Percentiles rank a stretch among this genome's conserved stretches.
Evolutionary conservation across 2,888 invertebrate genomes (phyloP).

Genomic region (Dynastes grantii): DNA sequence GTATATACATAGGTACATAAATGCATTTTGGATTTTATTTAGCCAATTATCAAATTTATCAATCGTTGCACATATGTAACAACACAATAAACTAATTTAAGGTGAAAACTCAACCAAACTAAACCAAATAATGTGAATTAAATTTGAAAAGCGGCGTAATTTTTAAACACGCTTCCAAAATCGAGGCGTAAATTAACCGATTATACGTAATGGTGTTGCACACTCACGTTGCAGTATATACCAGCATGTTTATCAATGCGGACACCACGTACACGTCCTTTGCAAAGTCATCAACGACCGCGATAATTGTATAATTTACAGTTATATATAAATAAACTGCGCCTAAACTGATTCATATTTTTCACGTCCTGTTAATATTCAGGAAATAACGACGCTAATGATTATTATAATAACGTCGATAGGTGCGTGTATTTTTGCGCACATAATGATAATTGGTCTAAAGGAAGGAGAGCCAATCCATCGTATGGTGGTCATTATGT

Average conservation of each 20-base stretch:
- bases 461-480: constrained; percentile 14
- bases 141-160: constrained; percentile 1
- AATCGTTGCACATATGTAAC: neutral
- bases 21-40: too few species aligned
- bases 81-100: neutral
- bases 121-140: neutral
- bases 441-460: constrained; percentile 46
- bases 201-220: constrained; percentile 8
- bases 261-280: constrained; percentile 1
- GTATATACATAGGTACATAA: too few species aligned
- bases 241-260: neutral
- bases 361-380: constrained; percentile 40
- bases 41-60: too few species aligned
- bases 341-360: constrained; percentile 46
- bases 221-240: neutral
- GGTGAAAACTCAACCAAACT: neutral
- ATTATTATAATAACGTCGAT: constrained; percentile 47
- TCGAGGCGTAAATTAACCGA: constrained; percentile 20
- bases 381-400: constrained; percentile 49
- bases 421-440: constrained; percentile 48
- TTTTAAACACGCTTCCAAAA: constrained; percentile 3
- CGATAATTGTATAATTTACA: constrained; percentile 41
- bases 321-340: constrained; percentile 43
- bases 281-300: neutral
- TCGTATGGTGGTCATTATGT: constrained; percentile 45